Evolutionary conservation across 1,140 invertebrate genomes (phyloP).

Genomic region (Cyclargus thomasi): DNA sequence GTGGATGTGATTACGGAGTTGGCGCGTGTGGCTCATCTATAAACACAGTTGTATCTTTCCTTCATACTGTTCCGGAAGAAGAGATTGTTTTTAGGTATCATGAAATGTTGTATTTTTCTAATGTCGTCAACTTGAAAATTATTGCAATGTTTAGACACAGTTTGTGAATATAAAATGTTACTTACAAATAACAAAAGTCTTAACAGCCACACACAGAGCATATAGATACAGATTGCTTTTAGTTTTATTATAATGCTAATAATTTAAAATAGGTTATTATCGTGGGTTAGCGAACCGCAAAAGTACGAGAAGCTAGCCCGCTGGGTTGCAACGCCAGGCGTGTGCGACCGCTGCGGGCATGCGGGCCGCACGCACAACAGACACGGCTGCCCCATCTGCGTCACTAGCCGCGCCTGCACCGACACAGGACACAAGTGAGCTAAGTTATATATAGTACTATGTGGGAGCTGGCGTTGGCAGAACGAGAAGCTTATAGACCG

Average conservation of each 20-base stretch:
- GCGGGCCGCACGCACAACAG: conserved; percentile 77
- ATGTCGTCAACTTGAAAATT: neutral
- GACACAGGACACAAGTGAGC: conserved; percentile 77
- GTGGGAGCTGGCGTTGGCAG: neutral
- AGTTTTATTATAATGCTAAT: neutral
- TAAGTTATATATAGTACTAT: neutral
- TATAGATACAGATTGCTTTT: no score
- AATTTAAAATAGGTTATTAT: conserved; percentile 43
- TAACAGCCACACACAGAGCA: no score
- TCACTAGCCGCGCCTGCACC: conserved; percentile 76
- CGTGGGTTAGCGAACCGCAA: conserved; percentile 77
- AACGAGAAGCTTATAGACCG: neutral
- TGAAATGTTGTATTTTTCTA: neutral
- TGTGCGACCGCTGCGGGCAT: conserved; percentile 83
- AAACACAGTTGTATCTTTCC: conserved; percentile 84
- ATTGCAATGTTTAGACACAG: no score
- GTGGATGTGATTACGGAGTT: conserved; percentile 91
- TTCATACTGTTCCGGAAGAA: conserved; percentile 78
- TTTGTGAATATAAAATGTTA: no score
- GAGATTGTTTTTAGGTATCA: conserved; percentile 78
- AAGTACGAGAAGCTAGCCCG: conserved; percentile 74
- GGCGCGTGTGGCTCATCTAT: conserved; percentile 89
- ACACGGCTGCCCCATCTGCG: conserved; percentile 79
- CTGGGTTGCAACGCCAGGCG: conserved; percentile 75
- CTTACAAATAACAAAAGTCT: no score